Conservation (phyloP, 2,888 invertebrate genomes). For the Melanophora roralis region DNA sequence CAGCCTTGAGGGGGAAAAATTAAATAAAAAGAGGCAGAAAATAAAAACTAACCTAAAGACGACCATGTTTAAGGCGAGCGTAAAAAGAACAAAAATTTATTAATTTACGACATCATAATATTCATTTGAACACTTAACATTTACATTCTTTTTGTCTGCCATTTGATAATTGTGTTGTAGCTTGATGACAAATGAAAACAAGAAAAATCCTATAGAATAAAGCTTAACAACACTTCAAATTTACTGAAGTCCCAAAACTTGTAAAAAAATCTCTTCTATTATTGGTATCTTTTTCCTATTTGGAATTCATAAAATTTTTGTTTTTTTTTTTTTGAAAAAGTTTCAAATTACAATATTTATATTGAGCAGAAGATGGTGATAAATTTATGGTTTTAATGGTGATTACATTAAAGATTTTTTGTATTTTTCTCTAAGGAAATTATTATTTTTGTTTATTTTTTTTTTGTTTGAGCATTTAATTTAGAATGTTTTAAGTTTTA, state of each 20-base stretch:
- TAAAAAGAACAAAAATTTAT: neutral
- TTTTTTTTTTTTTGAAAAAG: neutral
- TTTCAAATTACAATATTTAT: conserved; percentile 9
- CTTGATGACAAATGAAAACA: neutral
- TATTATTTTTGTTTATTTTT: neutral
- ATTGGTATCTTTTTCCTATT: neutral
- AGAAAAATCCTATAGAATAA: neutral
- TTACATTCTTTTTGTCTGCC: neutral
- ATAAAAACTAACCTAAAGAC: neutral
- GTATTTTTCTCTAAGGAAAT: neutral
- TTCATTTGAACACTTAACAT: neutral
- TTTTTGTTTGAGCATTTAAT: neutral
- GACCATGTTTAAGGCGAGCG: neutral
- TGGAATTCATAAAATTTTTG: neutral
- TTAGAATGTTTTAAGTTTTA: conserved; percentile 8
- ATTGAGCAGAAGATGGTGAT: neutral
- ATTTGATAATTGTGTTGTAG: neutral
- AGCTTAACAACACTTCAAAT: neutral
- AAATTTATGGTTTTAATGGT: conserved; percentile 27
- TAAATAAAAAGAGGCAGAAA: neutral
- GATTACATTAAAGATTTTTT: neutral
- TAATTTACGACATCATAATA: neutral
- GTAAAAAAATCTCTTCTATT: neutral
- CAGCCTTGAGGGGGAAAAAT: neutral
- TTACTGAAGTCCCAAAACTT: neutral